Conservation (phyloP, 2,113 vertebrate species). For the Dicentrarchus labrax region DNA sequence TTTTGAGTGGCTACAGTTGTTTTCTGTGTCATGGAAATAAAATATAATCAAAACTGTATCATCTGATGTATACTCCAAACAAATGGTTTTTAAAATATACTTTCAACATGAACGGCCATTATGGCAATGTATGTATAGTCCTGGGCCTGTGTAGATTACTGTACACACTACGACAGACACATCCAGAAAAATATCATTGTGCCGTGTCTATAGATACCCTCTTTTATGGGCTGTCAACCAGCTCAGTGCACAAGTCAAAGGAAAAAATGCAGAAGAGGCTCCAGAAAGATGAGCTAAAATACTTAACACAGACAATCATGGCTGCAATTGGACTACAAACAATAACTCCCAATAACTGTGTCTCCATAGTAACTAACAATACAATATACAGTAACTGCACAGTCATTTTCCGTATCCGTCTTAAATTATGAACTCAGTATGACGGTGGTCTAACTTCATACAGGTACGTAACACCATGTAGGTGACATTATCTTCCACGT, state of each 20-base stretch:
- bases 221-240: neutral
- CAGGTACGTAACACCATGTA: neutral
- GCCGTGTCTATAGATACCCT: neutral
- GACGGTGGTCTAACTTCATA: neutral
- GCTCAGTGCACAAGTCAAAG: neutral
- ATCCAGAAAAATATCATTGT: neutral
- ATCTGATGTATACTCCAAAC: neutral
- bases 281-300: neutral
- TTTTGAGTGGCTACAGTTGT: conserved; percentile 21
- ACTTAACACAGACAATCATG: neutral
- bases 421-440: neutral
- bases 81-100: neutral
- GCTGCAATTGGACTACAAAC: neutral
- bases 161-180: neutral
- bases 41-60: conserved; percentile 21
- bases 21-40: conserved; percentile 61
- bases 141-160: neutral
- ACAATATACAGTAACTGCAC: neutral
- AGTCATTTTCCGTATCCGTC: neutral
- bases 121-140: neutral
- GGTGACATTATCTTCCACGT: neutral
- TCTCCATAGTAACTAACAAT: neutral
- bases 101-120: too few species aligned
- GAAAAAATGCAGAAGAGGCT: neutral
- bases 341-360: neutral